Conservation (phyloP, 2,888 invertebrate species). For the Euzophera pinguis region DNA sequence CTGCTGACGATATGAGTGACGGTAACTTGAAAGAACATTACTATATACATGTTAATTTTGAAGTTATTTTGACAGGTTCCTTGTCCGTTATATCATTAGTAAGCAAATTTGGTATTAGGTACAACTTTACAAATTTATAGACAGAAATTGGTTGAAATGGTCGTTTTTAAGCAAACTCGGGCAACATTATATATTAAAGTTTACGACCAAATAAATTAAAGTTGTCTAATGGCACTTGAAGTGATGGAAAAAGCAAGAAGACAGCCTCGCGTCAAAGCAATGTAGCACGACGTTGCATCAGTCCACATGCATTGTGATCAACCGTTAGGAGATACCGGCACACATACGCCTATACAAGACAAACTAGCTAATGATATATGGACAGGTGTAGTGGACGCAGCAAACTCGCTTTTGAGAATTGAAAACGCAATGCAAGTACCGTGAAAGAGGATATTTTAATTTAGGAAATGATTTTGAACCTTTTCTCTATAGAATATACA, state of each 20-base stretch:
- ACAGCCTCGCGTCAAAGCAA: slow-evolving; percentile 27
- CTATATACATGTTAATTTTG: no score
- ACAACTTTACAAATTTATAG: no score
- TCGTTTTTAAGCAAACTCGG: no score
- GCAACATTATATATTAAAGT: no score
- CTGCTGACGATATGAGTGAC: slow-evolving; percentile 84
- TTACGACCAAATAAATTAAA: no score
- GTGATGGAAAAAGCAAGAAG: slow-evolving; percentile 17
- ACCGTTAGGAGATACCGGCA: slow-evolving; percentile 60
- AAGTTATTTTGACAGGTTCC: no score
- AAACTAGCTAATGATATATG: slow-evolving; percentile 65
- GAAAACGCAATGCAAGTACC: slow-evolving; percentile 27
- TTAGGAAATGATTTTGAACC: no score
- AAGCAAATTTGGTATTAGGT: no score
- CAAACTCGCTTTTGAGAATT: slow-evolving; percentile 38
- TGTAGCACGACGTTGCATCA: slow-evolving; percentile 64
- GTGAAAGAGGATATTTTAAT: no score
- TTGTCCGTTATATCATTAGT: no score
- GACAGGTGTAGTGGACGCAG: slow-evolving; percentile 33
- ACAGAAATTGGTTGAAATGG: no score
- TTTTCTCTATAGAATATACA: no score
- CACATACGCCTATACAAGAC: slow-evolving; percentile 52
- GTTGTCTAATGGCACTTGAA: background rate
- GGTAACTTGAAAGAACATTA: slow-evolving; percentile 66
- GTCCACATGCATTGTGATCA: slow-evolving; percentile 56